Base-by-base conservation (phyloP, 2,888 invertebrate genomes). In the Sarcophaga caerulescens region DNA sequence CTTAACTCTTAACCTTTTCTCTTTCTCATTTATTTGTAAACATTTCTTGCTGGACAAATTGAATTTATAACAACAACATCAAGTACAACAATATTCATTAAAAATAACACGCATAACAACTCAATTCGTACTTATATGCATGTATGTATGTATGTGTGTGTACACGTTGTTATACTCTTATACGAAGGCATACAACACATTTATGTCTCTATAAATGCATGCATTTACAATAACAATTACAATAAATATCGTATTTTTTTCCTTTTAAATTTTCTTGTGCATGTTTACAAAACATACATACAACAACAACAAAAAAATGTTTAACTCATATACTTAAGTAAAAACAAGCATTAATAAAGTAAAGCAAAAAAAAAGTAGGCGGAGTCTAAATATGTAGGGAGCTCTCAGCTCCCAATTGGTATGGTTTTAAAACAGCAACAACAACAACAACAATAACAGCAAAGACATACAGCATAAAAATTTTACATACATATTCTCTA, bases 371-470 rank as follows among this genome's bases (percentile, higher is more conserved):
- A 52, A 52, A 52, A 52, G 17, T 52, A 91, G 92, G 92, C 92
- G 92, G 92, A 92, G 92, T 90, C 91, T 90, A 90, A 91, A 90
- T 90, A 89, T 90, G 89, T 89, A 77, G 90, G 90, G 52, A 52
- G 52, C 52, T 52, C 52, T 52, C 12, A 74, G 80, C 85, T 84
- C 73, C 81, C 83, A 76, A 89, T 85, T 89, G 88, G 83, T 80
- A 82, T 83, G 47, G n/a, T 83, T 80, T 85, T 85, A 84, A 35
- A 35, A 35, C 35, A 35, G 35, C 35, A 35, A 10, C 35, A 35
- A 10, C 35, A 88, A 81, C 84, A 87, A 79, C 77, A 88, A 76
- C 84, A 87, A 79, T 75, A 88, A 76, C 75, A 69, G 45, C 62
- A 45, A 60, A n/a, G 76, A 85, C 68, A 89, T 77, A 88, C 87